These are phyloP conservation scores for Acleris laterana DNA, from an alignment of 2,888 invertebrate genomes.

Conservation along the genomic window DNA sequence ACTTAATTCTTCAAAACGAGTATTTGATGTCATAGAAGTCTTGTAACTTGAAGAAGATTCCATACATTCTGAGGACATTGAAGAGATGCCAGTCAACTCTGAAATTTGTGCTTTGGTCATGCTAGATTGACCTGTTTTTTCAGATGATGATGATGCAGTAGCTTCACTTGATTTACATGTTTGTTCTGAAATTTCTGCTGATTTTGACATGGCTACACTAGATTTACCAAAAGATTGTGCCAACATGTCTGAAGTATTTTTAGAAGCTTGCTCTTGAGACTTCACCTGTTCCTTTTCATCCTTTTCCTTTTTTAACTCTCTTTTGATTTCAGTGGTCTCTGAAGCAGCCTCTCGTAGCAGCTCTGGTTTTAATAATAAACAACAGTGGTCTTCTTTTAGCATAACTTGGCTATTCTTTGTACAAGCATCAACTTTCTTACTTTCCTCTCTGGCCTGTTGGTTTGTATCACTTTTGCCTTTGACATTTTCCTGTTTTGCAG, in stretches of 20 bases:
- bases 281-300: conserved; percentile 41
- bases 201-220: conserved; percentile 35
- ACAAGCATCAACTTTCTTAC: conserved; percentile 23
- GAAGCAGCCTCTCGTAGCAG: conserved; percentile 43
- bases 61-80: conserved; percentile 21
- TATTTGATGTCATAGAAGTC: conserved; percentile 47
- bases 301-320: conserved; percentile 31
- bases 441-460: conserved; percentile 37
- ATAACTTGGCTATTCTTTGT: conserved; percentile 45
- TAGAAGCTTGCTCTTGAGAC: conserved; percentile 10
- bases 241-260: conserved; percentile 7
- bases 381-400: conserved; percentile 53
- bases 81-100: conserved; percentile 15
- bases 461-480: conserved; percentile 10
- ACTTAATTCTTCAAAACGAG: conserved; percentile 44
- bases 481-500: conserved; percentile 29
- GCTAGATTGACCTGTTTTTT: conserved; percentile 37
- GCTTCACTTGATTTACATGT: conserved; percentile 1
- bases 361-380: conserved; percentile 53
- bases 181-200: conserved; percentile 9
- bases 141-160: conserved; percentile 30
- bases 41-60: conserved; percentile 35
- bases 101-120: conserved; percentile 21
- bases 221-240: conserved; percentile 41
- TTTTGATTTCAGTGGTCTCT: conserved; percentile 40